A percentile compares a stretch with the other conserved stretches of the same genome.
These are phyloP conservation scores for Rhadinocentrus ornatus DNA, from an alignment of 2,797 vertebrate genomes.

Conservation along the genomic window DNA sequence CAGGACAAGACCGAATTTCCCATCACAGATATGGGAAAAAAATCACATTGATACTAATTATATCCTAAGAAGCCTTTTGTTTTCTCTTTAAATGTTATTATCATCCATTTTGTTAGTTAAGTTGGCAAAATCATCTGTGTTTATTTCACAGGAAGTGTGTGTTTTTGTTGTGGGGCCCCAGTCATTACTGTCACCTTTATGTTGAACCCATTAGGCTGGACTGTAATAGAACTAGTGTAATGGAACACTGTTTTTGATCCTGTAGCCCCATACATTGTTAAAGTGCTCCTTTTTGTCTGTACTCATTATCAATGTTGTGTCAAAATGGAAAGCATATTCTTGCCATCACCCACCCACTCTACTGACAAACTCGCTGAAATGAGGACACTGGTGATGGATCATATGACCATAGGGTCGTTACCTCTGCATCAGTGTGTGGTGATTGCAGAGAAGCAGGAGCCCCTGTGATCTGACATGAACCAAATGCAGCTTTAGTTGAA, in stretches of 20 bases:
- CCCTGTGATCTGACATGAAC: constrained; percentile 48
- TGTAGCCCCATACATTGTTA: constrained; percentile 13
- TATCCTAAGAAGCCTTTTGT: constrained; percentile 7
- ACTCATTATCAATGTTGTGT: constrained; percentile 33
- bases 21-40: constrained; percentile 7
- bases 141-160: constrained; percentile 25
- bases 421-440: constrained; percentile 24
- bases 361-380: constrained; percentile 46
- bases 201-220: constrained; percentile 48
- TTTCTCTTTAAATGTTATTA: constrained; percentile 13
- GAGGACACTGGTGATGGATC: constrained; percentile 23
- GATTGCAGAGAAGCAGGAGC: constrained; percentile 48
- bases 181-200: constrained; percentile 37
- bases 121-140: constrained; percentile 36
- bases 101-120: constrained; percentile 13
- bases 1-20: background rate
- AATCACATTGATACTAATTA: constrained; percentile 4
- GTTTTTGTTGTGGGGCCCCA: constrained; percentile 29
- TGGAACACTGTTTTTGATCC: constrained; percentile 25
- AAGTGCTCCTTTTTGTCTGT: constrained; percentile 16
- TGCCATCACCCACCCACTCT: constrained; percentile 19
- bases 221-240: constrained; percentile 42
- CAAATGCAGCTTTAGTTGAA: constrained; percentile 51
- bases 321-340: constrained; percentile 47
- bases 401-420: constrained; percentile 23